phyloP scores from a whole-genome alignment of 2,888 invertebrate species.

The Conchocele bisecta region DNA sequence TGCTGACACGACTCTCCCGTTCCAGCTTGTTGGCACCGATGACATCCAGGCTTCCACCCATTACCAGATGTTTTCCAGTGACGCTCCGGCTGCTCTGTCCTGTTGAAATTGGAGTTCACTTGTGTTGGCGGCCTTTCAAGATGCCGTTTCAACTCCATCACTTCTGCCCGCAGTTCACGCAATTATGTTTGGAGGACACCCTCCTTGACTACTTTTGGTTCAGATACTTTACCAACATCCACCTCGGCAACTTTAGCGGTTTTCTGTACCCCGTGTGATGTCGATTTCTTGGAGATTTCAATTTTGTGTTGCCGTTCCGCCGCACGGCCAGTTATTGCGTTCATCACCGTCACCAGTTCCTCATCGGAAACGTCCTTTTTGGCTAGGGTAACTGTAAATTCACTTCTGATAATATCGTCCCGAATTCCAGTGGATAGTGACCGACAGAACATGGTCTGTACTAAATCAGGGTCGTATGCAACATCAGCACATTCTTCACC shows the following conservation, averaged over 20 bases:
- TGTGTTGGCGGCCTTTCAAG: too few relatives aligned
- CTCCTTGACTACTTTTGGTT: conserved; percentile 7
- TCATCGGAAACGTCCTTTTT: neutral
- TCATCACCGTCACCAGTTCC: neutral
- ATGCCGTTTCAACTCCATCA: too few relatives aligned
- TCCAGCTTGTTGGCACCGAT: neutral
- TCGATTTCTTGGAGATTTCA: too few relatives aligned
- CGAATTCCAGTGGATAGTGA: conserved; percentile 18
- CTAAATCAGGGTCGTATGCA: conserved; percentile 5
- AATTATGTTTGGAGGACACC: conserved; percentile 12
- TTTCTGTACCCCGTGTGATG: too few relatives aligned
- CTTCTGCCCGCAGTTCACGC: conserved; percentile 9
- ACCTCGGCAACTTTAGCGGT: neutral
- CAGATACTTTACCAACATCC: neutral
- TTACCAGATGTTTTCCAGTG: too few relatives aligned
- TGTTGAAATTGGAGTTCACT: too few relatives aligned
- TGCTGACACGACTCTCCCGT: conserved; percentile 7
- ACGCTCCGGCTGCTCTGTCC: too few relatives aligned
- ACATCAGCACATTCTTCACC: conserved; percentile 13
- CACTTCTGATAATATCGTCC: conserved; percentile 11
- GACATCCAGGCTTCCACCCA: neutral
- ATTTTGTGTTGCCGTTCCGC: conserved; percentile 9
- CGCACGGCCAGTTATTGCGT: neutral
- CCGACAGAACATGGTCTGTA: conserved; percentile 19
- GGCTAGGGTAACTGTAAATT: neutral